Percentiles rank a stretch among this genome's conserved stretches.
Conservation (phyloP, 2,113 vertebrate genomes). For the Lamprotornis superbus region DNA sequence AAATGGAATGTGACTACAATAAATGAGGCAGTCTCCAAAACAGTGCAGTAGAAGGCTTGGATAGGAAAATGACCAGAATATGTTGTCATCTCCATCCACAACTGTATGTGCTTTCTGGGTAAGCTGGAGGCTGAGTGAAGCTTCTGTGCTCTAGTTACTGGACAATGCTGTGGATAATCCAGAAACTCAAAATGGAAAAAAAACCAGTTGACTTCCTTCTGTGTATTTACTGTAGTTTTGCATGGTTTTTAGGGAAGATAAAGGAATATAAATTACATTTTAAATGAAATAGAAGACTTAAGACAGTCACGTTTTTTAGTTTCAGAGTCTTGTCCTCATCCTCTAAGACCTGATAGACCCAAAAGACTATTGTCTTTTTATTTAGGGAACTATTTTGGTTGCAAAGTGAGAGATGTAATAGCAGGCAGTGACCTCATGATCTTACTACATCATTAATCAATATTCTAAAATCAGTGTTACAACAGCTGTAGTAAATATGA, state of each 20-base stretch:
- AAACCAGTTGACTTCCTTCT: background rate
- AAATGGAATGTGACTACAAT: background rate
- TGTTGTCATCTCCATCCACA: background rate
- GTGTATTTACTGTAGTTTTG: background rate
- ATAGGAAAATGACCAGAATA: background rate
- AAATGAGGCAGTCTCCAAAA: background rate
- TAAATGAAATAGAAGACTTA: background rate
- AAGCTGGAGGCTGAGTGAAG: background rate
- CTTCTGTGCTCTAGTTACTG: background rate
- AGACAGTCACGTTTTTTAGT: background rate
- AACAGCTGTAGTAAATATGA: background rate
- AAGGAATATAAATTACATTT: background rate
- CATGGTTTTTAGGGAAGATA: background rate
- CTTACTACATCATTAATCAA: conserved; percentile 1
- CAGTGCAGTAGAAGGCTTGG: background rate
- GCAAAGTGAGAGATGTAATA: background rate
- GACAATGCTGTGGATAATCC: background rate
- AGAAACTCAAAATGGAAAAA: background rate
- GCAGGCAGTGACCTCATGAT: background rate
- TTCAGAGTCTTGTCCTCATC: background rate
- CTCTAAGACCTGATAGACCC: background rate
- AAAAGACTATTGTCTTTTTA: background rate
- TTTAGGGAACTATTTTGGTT: background rate
- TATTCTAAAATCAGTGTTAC: conserved; percentile 19
- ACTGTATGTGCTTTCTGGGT: background rate